phyloP scores from a whole-genome alignment of 1,140 invertebrate genomes.

The Bombus confusus region DNA sequence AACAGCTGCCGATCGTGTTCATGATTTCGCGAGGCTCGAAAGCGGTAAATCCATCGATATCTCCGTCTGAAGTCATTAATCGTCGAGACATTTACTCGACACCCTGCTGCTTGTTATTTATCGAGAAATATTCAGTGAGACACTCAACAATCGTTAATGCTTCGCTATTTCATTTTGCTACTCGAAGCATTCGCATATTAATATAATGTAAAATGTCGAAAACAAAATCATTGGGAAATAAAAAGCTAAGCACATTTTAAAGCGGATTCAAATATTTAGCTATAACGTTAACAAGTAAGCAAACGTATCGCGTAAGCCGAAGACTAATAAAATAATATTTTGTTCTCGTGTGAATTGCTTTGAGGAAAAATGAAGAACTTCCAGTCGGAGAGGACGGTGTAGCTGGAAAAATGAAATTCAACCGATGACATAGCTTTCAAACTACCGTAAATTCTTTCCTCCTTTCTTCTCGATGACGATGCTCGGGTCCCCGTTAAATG shows the following conservation, averaged over 20 bases:
- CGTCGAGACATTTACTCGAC: constrained; percentile 54
- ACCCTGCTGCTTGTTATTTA: constrained; percentile 55
- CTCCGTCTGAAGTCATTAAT: constrained; percentile 61
- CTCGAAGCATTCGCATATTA: neutral
- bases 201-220: neutral
- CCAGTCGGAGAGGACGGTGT: neutral
- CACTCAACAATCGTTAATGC: neutral
- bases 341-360: neutral
- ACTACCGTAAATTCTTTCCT: neutral
- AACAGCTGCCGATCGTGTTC: constrained; percentile 56
- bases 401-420: constrained; percentile 6
- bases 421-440: constrained; percentile 22
- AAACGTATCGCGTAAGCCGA: no score
- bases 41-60: constrained; percentile 59
- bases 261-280: no score
- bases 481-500: constrained; percentile 8
- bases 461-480: neutral
- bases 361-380: neutral
- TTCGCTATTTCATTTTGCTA: neutral
- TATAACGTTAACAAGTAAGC: no score
- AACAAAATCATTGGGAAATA: neutral
- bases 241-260: no score
- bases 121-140: constrained; percentile 39
- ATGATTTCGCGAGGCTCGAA: constrained; percentile 48
- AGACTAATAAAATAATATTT: neutral